phyloP scores from a whole-genome alignment of 2,113 vertebrate genomes.

The Cavia aperea region DNA sequence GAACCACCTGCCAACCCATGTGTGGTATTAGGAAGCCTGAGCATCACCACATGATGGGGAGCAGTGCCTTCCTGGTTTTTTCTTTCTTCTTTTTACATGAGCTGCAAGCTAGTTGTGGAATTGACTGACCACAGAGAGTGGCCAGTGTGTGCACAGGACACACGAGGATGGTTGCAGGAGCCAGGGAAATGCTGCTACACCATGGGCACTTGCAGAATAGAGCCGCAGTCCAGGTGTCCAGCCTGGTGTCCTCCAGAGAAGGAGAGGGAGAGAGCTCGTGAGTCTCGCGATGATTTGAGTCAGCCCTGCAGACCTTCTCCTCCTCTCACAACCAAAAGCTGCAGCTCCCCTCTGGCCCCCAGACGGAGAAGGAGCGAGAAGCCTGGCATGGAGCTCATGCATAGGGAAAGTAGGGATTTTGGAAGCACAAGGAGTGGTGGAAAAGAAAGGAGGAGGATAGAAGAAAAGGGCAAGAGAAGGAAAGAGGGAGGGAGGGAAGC shows the following conservation, averaged over 20 bases:
- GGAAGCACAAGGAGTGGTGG: slow-evolving; percentile 34
- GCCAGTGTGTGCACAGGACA: not conserved
- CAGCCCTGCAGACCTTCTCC: not conserved
- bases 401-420: not conserved
- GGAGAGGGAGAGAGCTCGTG: not conserved
- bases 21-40: not conserved
- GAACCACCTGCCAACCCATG: not conserved
- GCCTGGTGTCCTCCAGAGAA: not conserved
- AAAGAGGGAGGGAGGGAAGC: no score
- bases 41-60: not conserved
- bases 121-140: not conserved
- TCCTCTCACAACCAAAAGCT: not conserved
- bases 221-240: not conserved
- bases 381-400: not conserved
- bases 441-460: not conserved
- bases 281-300: not conserved
- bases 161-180: not conserved
- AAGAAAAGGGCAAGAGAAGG: fast-evolving
- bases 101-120: not conserved
- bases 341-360: not conserved
- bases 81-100: not conserved
- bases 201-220: not conserved
- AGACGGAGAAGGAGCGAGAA: not conserved
- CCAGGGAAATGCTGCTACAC: not conserved
- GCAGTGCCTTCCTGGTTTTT: not conserved